These are phyloP conservation scores for Cariama cristata DNA, from an alignment of 2,113 vertebrate genomes.

Conservation along the genomic window DNA sequence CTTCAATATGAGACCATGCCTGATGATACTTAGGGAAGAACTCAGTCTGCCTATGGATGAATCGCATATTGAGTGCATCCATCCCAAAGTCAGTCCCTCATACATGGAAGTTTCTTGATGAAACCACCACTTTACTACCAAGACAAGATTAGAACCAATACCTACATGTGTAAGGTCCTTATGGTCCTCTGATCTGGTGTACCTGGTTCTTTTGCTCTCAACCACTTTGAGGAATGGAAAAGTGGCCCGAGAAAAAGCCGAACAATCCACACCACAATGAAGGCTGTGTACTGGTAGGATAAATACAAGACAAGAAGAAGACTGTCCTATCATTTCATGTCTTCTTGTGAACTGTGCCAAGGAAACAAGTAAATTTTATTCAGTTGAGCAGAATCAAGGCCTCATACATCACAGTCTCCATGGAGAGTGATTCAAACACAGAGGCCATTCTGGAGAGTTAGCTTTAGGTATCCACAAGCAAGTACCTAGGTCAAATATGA, in stretches of 20 bases:
- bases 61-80: not conserved
- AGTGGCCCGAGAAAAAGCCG: not conserved
- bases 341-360: not conserved
- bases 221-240: not conserved
- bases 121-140: not conserved
- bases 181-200: not conserved
- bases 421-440: not conserved
- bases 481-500: not conserved
- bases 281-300: not conserved
- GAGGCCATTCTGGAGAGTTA: not conserved
- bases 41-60: not conserved
- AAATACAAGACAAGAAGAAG: not conserved
- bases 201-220: not conserved
- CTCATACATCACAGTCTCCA: not conserved
- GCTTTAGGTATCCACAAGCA: not conserved
- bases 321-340: not conserved
- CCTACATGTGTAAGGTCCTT: not conserved
- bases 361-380: not conserved
- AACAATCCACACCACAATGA: not conserved
- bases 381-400: not conserved
- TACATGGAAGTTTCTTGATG: not conserved
- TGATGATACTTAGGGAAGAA: not conserved
- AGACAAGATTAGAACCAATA: not conserved
- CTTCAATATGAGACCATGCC: not conserved
- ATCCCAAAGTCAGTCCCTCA: not conserved